A percentile compares a stretch with the other conserved stretches of the same genome.
phyloP scores from a whole-genome alignment of 2,113 vertebrate genomes.

The Oplegnathus fasciatus region DNA sequence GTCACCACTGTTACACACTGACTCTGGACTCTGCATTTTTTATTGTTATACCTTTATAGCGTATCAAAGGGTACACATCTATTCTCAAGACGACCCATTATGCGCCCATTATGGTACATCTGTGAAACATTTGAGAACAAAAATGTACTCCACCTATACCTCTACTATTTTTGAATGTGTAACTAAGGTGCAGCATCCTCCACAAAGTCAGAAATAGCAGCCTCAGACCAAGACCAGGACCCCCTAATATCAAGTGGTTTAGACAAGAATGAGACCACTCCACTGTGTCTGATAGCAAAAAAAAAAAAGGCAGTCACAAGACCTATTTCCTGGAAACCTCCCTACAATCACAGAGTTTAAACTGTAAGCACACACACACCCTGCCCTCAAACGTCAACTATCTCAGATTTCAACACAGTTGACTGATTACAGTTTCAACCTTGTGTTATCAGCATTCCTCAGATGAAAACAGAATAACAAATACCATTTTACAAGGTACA shows the following conservation, averaged over 20 bases:
- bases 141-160: constrained; percentile 14
- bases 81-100: constrained; percentile 1
- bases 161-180: constrained; percentile 28
- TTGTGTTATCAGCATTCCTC: constrained; percentile 24
- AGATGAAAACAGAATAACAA: constrained; percentile 18
- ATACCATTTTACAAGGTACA: not conserved
- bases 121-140: constrained; percentile 58
- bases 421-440: constrained; percentile 38
- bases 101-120: constrained; percentile 44
- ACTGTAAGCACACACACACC: constrained; percentile 12
- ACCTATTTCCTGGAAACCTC: constrained; percentile 60
- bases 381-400: constrained; percentile 21
- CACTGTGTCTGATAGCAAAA: constrained; percentile 5
- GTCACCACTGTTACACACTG: not conserved
- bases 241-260: constrained; percentile 66
- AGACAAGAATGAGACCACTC: constrained; percentile 53
- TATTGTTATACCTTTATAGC: not conserved
- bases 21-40: too few relatives aligned
- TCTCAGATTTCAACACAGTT: constrained; percentile 42
- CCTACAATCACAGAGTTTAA: constrained; percentile 51
- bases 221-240: constrained; percentile 39
- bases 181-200: constrained; percentile 44
- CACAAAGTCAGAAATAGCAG: constrained; percentile 49
- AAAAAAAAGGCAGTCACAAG: constrained; percentile 20
- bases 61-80: constrained; percentile 35